Evolutionary conservation across 2,888 invertebrate genomes (phyloP).

Genomic region (Dryadula phaetusa): DNA sequence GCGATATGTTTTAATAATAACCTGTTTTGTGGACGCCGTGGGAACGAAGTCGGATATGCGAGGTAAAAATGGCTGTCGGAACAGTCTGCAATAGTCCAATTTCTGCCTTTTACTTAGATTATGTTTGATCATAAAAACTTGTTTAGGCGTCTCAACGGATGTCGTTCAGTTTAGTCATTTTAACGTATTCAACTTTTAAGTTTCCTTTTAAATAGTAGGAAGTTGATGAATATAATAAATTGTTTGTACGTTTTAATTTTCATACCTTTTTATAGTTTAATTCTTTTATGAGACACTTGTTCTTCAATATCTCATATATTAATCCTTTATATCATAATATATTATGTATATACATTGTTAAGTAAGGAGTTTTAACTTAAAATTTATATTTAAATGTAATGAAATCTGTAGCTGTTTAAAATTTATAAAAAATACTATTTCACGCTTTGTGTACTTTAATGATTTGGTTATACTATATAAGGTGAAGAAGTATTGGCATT

Average conservation of each 20-base stretch:
- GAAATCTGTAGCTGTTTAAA: no score
- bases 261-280: background rate
- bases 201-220: conserved; percentile 35
- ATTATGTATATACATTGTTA: no score
- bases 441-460: no score
- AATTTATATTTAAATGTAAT: no score
- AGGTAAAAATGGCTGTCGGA: conserved; percentile 81
- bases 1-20: conserved; percentile 82
- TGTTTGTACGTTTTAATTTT: background rate
- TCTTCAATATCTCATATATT: no score
- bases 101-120: conserved; percentile 82
- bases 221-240: conserved; percentile 20
- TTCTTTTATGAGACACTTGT: no score
- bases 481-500: no score
- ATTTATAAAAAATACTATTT: no score
- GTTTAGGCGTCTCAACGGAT: conserved; percentile 61
- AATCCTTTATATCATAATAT: no score
- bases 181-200: conserved; percentile 12
- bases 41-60: conserved; percentile 83
- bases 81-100: conserved; percentile 83
- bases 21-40: conserved; percentile 81
- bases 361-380: no score
- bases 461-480: no score
- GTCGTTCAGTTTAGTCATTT: conserved; percentile 19
- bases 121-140: conserved; percentile 55